Base-by-base conservation (phyloP, 2,113 vertebrate genomes). In the Leucosticte australis region DNA sequence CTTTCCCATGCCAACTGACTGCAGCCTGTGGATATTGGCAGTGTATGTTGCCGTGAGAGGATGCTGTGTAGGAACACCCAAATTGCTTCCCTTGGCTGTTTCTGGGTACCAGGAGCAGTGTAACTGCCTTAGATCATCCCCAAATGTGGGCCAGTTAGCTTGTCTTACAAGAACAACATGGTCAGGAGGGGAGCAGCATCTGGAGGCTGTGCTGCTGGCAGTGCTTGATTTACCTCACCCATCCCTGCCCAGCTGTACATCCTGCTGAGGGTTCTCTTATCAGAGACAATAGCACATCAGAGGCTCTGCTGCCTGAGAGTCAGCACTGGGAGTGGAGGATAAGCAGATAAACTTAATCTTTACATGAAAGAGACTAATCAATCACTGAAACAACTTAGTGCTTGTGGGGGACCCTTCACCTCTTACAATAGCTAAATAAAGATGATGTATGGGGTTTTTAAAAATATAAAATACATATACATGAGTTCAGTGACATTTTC, bases 291-390 rank as follows among this genome's bases (percentile, higher is more conserved):
- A 59, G 74, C 44, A 41, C 3, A 12, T 60, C 79, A 69, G 71
- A 83, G 46, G 41, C 37, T 56, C 79, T 71, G 52, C 70, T 90
- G 44, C 39, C 62, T 69, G 75, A 53, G 63, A 62, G 50, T 30
- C 76, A 81, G 68, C 50, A 14, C 53, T 80, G 63, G 42, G 31
- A 53, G 28, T 30, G 50, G 16, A 90, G 70, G 64, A 59, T 42
- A 91, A 95, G 47, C 59, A 94, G 67, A 90, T 60, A 83, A 85
- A 60, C 0, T 1, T 65, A 63, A 83, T 76, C 49, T 82, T 71
- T 83, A 85, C 57, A 83, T 44, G 75, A 68, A 83, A 55, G 57
- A 77, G n/a, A 13, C 8, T 64, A 76, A 94, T 86, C 46, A 80
- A 10, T 76, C 76, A 69, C 55, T 73, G 76, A 35, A 80, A 79